Evolutionary conservation across 2,113 vertebrate genomes (phyloP), one percentile per base, ranked within the genome.

Genomic region (Morone saxatilis): DNA sequence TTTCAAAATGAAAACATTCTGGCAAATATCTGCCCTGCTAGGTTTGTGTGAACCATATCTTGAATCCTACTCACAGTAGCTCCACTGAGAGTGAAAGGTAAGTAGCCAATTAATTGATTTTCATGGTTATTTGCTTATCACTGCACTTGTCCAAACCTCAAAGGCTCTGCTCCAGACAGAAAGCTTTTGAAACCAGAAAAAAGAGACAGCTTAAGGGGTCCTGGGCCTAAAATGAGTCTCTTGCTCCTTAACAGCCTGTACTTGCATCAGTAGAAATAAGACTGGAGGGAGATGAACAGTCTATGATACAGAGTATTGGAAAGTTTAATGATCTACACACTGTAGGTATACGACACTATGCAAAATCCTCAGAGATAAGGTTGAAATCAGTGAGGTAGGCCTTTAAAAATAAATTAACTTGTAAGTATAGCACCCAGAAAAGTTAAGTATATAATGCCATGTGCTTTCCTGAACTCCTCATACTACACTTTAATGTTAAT

Each of bases 401-500:
- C 16, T 71, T 74, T 50, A 54, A 68, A 76, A 40, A 70, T 50
- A 7, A 54, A 25, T 13, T 0, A 31, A 45, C 40, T 47, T 66
- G 48, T 67, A 65, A 66, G 59, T 63, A 25, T 48, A 82, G 60
- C 60, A 71, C 17, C 78, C 59, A 74, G 67, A 45, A 79, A 7
- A 80, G 47, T 79, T 41, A 6, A 43, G 38, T 20, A 60, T 66
- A 62, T 54, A 22, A 76, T 74, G 56, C 60, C 57, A 38, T 0
- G 51, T 38, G 51, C 68, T 71, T 47, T 57, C 38, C 60, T 65
- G 31, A 81, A 80, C 60, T 73, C 41, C 57, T 85, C 79, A 40
- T 20, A 60, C 74, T 72, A 31, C 38, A 66, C 59, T 81, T 88
- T 79, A 84, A 85, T 78, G 68, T 63, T 78, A 92, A 86, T 88